A percentile compares a stretch with the other conserved stretches of the same genome.
Conservation (phyloP, 2,797 vertebrate genomes). For the Synanceia verrucosa region DNA sequence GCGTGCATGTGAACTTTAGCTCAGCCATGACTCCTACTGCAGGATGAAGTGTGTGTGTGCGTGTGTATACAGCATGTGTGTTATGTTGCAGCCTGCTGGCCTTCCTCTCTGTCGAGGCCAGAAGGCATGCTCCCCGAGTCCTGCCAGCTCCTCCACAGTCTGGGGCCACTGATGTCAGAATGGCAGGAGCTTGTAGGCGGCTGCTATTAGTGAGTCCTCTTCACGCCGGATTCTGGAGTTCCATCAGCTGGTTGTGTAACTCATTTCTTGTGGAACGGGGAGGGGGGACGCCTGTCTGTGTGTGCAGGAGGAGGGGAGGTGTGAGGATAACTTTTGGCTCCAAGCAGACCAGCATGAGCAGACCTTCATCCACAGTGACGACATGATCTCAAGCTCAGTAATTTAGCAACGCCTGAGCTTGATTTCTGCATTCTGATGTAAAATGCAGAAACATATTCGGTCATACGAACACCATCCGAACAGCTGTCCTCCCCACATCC, state of each 20-base stretch:
- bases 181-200: constrained; percentile 83
- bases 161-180: constrained; percentile 84
- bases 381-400: neutral
- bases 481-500: constrained; percentile 71
- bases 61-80: constrained; percentile 39
- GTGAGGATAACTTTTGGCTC: constrained; percentile 50
- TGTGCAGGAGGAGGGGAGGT: constrained; percentile 19
- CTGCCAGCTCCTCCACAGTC: constrained; percentile 80
- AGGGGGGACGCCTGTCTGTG: constrained; percentile 15
- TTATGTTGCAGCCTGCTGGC: constrained; percentile 70
- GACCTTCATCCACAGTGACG: neutral
- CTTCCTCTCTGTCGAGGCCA: constrained; percentile 80
- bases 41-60: constrained; percentile 44
- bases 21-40: constrained; percentile 42
- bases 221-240: constrained; percentile 83
- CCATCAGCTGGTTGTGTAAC: constrained; percentile 80
- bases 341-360: neutral
- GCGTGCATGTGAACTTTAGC: constrained; percentile 20
- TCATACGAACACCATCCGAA: constrained; percentile 49
- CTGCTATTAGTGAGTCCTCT: constrained; percentile 82
- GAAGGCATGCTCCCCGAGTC: constrained; percentile 79
- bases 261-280: constrained; percentile 54
- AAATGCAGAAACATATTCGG: too few relatives aligned
- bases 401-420: neutral
- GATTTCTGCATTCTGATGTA: constrained; percentile 2